These are phyloP conservation scores for Megastigmus dorsalis DNA, from an alignment of 2,888 invertebrate species.

Conservation along the genomic window DNA sequence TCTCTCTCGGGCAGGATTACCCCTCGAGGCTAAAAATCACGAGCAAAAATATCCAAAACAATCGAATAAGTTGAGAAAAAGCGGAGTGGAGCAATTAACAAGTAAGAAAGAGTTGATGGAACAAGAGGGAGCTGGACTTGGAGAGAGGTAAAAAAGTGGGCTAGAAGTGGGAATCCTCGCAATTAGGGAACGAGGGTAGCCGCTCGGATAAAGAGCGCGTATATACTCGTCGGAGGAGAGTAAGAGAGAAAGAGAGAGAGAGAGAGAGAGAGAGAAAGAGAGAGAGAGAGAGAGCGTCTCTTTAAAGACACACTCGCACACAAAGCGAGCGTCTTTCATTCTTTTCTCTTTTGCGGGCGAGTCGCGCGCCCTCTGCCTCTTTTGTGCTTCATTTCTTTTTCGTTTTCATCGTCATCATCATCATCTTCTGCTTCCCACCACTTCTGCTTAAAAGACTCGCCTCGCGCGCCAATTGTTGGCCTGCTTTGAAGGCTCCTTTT, in stretches of 20 bases:
- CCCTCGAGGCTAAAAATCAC: no score
- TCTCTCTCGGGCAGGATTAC: no score
- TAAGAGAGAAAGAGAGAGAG: no score
- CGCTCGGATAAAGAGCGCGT: constrained; percentile 39
- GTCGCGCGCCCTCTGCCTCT: background rate
- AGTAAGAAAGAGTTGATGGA: background rate
- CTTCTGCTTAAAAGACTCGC: no score
- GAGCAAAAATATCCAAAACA: constrained; percentile 16
- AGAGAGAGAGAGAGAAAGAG: no score
- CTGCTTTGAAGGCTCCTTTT: no score
- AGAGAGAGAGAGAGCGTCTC: background rate
- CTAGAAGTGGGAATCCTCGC: constrained; percentile 31
- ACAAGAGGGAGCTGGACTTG: background rate
- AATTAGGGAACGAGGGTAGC: constrained; percentile 45
- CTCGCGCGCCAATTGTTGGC: no score
- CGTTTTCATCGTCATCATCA: no score
- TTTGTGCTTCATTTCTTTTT: constrained; percentile 29
- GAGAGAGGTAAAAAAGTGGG: background rate
- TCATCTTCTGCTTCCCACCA: no score
- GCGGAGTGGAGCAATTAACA: constrained; percentile 34
- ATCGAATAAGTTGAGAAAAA: constrained; percentile 36
- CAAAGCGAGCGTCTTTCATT: no score
- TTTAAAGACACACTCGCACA: background rate
- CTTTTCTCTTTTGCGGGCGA: background rate
- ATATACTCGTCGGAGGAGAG: no score